Base-by-base conservation (phyloP, 2,797 vertebrate species). In the Antennarius maculatus region DNA sequence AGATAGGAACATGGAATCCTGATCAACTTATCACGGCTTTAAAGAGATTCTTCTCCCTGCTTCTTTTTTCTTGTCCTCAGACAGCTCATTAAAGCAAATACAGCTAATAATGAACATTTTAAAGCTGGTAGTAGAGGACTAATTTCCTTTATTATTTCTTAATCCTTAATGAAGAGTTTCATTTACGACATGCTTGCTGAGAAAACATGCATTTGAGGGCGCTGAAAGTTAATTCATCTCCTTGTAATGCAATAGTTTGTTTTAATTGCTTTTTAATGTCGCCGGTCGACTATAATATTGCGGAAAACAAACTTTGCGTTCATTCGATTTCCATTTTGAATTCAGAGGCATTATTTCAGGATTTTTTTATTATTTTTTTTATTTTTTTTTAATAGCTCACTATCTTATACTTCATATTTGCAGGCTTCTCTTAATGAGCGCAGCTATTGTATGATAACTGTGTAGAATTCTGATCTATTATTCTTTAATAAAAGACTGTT, bases 231-330 rank as follows among this genome's bases (percentile, higher is more conserved):
- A 85, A 90, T 92, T 89, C 80, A 88, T 91, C 81, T 71, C 61
- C 80, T 90, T 86, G 83, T 92, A 91, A 92, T 86, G 87, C 87
- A 92, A 90, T 92, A 91, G 89, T 92, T 91, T 47, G 71, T 84
- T 92, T 91, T 93, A 93, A 92, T 93, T 93, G 90, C 88, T 93
- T 93, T 92, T 92, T 91, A 92, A 92, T 92, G 85, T 71, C 86
- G 85, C 81, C 87, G 68, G 78, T 89, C 88, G 83, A 84, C 87
- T 87, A 74, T 86, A 83, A 90, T 91, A 88, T 89, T 83, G 83
- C 77, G 55, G 76, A 88, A 89, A 91, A 88, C 81, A 83, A 88
- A 91, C 88, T 84, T 91, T 89, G 82, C 78, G 78, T 88, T 88
- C 80, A 77, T 91, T 80, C 85, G 63, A 69, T 88, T 88, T 87